Conservation (phyloP, 2,888 invertebrate species). For the Drosophila subsilvestris region DNA sequence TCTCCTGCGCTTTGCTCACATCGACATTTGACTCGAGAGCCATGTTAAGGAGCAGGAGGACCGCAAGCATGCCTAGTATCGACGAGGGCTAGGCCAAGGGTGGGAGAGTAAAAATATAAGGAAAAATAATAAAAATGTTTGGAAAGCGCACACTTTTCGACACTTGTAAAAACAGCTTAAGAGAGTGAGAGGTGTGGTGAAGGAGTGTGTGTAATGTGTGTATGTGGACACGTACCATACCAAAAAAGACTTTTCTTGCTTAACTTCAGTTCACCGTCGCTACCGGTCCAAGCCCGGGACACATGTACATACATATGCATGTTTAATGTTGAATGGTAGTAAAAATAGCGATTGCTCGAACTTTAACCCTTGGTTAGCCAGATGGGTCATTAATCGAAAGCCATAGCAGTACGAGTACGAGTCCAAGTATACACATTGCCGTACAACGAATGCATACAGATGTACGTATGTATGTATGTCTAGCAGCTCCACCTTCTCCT, state of each 20-base stretch:
- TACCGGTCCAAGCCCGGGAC: background rate
- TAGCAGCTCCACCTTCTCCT: background rate
- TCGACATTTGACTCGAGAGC: conserved; percentile 8
- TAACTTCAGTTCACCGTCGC: background rate
- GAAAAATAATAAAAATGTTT: conserved; percentile 39
- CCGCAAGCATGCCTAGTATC: no score
- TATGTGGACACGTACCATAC: no score
- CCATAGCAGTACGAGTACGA: conserved; percentile 11
- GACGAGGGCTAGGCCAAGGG: conserved; percentile 18
- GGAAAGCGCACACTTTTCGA: conserved; percentile 55
- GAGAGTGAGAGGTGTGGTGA: conserved; percentile 19
- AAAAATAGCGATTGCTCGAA: conserved; percentile 14
- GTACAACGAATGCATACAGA: conserved; percentile 13
- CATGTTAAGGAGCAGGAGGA: conserved; percentile 27
- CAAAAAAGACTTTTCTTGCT: background rate
- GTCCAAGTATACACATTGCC: background rate
- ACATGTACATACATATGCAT: conserved; percentile 2
- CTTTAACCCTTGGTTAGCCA: conserved; percentile 41
- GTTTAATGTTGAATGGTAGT: conserved; percentile 15
- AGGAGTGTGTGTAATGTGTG: background rate
- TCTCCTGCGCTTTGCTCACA: conserved; percentile 11
- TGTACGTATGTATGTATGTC: conserved; percentile 4
- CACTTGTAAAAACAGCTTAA: conserved; percentile 53
- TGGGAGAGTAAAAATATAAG: conserved; percentile 1
- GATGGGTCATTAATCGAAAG: conserved; percentile 41